phyloP scores from a whole-genome alignment of 2,888 invertebrate genomes.

The Scrobipalpa atriplicella region DNA sequence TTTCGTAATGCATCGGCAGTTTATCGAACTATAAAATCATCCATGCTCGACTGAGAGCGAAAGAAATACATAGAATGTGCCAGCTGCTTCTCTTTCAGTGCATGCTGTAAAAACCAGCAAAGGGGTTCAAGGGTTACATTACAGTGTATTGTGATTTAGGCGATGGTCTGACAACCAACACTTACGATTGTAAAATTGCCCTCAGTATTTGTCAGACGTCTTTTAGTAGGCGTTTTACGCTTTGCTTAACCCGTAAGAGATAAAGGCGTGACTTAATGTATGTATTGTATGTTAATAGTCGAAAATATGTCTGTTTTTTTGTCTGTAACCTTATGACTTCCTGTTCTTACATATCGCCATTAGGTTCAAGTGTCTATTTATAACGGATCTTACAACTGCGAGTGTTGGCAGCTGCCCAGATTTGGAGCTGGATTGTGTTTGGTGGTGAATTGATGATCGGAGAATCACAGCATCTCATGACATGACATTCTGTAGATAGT shows the following conservation, averaged over 20 bases:
- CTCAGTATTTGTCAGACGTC: too few species aligned
- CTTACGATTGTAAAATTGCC: too few species aligned
- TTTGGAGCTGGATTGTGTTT: not conserved
- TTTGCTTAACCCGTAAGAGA: too few species aligned
- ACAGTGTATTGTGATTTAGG: too few species aligned
- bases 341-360: conserved; percentile 11
- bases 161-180: too few species aligned
- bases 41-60: too few species aligned
- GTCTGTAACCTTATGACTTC: not conserved
- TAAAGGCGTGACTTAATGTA: too few species aligned
- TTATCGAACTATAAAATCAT: not conserved
- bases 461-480: not conserved
- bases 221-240: too few species aligned
- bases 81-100: too few species aligned
- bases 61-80: too few species aligned
- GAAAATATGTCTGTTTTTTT: not conserved
- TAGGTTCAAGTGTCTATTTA: conserved; percentile 15
- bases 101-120: too few species aligned
- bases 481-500: not conserved
- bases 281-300: not conserved
- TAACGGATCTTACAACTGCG: not conserved
- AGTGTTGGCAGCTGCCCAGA: conserved; percentile 18
- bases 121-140: too few species aligned
- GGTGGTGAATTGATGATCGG: not conserved
- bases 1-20: not conserved